Conservation (phyloP, 2,113 vertebrate species). For the Siniperca chuatsi region DNA sequence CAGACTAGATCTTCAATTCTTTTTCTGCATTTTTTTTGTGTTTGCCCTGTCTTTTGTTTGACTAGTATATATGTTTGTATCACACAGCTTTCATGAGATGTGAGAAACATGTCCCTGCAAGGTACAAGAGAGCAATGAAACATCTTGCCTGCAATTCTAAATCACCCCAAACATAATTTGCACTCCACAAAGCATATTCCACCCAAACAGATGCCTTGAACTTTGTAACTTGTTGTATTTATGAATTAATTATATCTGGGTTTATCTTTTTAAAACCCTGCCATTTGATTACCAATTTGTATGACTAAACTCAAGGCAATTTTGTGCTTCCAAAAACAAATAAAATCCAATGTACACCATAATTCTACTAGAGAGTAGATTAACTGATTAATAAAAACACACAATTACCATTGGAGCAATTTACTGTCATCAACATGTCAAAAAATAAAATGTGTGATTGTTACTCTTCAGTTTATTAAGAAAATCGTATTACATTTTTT, state of each 20-base stretch:
- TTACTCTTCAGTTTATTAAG: neutral
- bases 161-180: neutral
- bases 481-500: neutral
- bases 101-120: neutral
- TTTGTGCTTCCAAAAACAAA: neutral
- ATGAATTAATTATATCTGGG: neutral
- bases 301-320: neutral
- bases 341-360: neutral
- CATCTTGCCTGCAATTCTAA: slow-evolving; percentile 2
- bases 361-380: neutral
- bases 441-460: neutral
- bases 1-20: slow-evolving; percentile 33
- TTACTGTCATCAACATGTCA: neutral
- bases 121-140: slow-evolving; percentile 9
- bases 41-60: neutral
- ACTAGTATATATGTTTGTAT: slow-evolving; percentile 10
- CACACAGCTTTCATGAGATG: slow-evolving; percentile 19
- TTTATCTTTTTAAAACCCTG: neutral
- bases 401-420: neutral
- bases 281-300: slow-evolving; percentile 1
- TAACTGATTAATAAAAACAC: neutral
- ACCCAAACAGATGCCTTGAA: neutral
- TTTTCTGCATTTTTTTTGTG: slow-evolving; percentile 7
- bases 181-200: slow-evolving; percentile 2
- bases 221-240: slow-evolving; percentile 1